phyloP scores from a whole-genome alignment of 2,797 vertebrate genomes.

The Cyprinella venusta region DNA sequence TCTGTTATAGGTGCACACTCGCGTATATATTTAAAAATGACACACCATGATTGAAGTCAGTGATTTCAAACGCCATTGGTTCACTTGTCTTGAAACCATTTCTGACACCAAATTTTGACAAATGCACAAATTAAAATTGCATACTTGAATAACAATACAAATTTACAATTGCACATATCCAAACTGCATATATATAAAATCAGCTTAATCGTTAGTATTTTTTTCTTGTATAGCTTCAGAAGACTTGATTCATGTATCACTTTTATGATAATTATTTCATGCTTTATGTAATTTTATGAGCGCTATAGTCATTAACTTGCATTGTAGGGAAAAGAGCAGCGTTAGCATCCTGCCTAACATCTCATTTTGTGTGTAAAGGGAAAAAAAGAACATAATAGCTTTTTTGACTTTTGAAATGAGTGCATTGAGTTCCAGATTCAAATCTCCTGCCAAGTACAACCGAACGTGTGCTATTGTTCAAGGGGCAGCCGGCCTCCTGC shows the following conservation, averaged over 20 bases:
- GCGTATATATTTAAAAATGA: background rate
- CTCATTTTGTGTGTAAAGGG: background rate
- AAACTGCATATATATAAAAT: background rate
- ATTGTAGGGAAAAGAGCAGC: background rate
- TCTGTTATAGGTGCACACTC: background rate
- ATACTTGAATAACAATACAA: background rate
- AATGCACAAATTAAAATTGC: background rate
- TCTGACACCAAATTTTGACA: background rate
- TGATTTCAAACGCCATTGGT: background rate
- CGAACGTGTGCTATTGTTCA: conserved; percentile 62
- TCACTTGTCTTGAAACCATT: background rate
- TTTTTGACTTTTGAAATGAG: conserved; percentile 60
- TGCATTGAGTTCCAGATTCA: conserved; percentile 62
- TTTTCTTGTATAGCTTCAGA: background rate
- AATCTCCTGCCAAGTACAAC: conserved; percentile 66
- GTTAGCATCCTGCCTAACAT: too few species aligned
- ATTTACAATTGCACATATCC: background rate
- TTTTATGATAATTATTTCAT: background rate
- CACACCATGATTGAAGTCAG: background rate
- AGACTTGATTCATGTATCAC: background rate
- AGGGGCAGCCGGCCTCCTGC: conserved; percentile 66
- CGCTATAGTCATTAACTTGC: background rate
- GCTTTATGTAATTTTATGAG: background rate
- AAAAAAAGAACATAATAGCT: background rate
- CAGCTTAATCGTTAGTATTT: background rate